Conservation (phyloP, 2,888 invertebrate genomes). For the Clanis bilineata region DNA sequence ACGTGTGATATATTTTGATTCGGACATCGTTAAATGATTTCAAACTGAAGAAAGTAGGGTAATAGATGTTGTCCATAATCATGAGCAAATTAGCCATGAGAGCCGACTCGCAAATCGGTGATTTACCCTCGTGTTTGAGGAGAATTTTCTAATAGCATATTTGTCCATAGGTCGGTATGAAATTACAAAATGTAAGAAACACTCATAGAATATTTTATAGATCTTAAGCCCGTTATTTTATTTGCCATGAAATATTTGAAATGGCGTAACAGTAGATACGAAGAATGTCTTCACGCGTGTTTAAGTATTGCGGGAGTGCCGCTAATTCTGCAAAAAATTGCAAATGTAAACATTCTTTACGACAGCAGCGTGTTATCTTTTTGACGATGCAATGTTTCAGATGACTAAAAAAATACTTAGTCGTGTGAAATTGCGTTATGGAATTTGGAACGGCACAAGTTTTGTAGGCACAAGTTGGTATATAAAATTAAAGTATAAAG, state of each 20-base stretch:
- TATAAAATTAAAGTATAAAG: no score
- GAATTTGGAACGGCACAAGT: no score
- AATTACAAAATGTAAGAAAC: not conserved
- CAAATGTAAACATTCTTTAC: conserved; percentile 13
- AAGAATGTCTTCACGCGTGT: not conserved
- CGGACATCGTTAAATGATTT: conserved; percentile 7
- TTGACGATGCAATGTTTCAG: not conserved
- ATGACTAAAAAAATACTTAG: not conserved
- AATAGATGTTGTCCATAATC: conserved; percentile 20
- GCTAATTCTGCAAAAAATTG: conserved; percentile 9
- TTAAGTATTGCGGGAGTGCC: not conserved
- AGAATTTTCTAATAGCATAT: not conserved
- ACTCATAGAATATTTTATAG: not conserved
- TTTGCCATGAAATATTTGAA: conserved; percentile 34
- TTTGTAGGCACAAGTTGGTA: no score
- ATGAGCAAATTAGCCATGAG: not conserved
- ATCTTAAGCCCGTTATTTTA: conserved; percentile 23
- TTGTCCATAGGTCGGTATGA: not conserved
- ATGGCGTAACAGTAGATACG: conserved; percentile 25
- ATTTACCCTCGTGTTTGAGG: not conserved
- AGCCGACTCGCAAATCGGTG: not conserved
- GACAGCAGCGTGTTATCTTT: not conserved
- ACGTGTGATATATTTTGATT: conserved; percentile 24
- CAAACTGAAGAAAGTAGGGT: conserved; percentile 17
- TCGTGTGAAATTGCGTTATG: not conserved